Evolutionary conservation across 2,888 invertebrate genomes (phyloP).

Genomic region (Mamestra brassicae): DNA sequence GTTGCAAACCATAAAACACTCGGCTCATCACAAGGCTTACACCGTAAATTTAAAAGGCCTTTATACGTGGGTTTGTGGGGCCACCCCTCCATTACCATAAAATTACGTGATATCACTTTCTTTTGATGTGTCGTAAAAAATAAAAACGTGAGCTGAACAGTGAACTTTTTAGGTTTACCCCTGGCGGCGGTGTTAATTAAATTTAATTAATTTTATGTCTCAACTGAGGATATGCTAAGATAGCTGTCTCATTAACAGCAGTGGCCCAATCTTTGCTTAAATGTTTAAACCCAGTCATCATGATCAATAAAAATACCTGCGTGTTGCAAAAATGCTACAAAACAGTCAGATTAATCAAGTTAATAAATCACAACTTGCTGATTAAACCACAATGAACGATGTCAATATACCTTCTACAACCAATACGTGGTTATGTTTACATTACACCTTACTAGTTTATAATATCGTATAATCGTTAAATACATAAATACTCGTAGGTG

Average conservation of each 20-base stretch:
- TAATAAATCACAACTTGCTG: neutral
- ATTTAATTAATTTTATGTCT: slow-evolving; percentile 58
- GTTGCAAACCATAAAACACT: slow-evolving; percentile 84
- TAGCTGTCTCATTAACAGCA: neutral
- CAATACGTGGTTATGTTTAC: neutral
- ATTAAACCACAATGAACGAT: neutral
- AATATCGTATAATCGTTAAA: neutral
- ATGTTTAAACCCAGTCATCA: neutral
- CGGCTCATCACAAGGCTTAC: slow-evolving; percentile 80
- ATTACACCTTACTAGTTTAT: neutral
- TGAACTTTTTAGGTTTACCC: slow-evolving; percentile 67
- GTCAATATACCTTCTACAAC: neutral
- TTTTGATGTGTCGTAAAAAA: slow-evolving; percentile 89
- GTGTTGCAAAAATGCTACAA: neutral
- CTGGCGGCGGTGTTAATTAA: slow-evolving; percentile 70
- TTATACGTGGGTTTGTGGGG: slow-evolving; percentile 80
- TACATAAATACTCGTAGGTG: no score
- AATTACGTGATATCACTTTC: slow-evolving; percentile 89
- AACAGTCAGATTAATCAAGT: slow-evolving; percentile 6
- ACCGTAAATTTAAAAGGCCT: slow-evolving; percentile 89
- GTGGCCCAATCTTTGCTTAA: no score
- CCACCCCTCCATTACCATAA: slow-evolving; percentile 88
- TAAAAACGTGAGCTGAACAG: slow-evolving; percentile 78
- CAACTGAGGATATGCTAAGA: neutral
- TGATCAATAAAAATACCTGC: neutral